Conservation (phyloP, 2,888 invertebrate species). For the Oscheius sp. region DNA sequence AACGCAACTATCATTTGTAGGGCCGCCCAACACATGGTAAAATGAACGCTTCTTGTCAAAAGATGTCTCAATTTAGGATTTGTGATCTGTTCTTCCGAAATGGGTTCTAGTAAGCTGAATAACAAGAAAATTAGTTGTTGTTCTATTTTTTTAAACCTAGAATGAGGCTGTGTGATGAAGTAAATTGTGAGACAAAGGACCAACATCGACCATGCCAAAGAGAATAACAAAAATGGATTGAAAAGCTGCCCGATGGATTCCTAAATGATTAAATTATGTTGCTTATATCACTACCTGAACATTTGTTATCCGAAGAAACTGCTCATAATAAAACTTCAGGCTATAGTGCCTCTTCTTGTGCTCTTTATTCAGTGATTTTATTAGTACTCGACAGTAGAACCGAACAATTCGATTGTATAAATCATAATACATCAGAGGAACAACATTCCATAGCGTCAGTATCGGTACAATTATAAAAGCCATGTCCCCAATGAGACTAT, state of each 20-base stretch:
- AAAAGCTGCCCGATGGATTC: conserved; percentile 63
- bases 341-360: conserved; percentile 58
- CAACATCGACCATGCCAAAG: conserved; percentile 62
- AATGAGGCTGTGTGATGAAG: conserved; percentile 61
- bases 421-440: conserved; percentile 65
- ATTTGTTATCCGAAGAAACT: conserved; percentile 64
- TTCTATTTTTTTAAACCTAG: conserved; percentile 35
- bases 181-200: conserved; percentile 65
- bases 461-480: conserved; percentile 61
- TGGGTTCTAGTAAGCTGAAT: conserved; percentile 57
- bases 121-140: not conserved
- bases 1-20: conserved; percentile 62
- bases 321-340: conserved; percentile 67
- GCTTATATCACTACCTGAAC: conserved; percentile 45
- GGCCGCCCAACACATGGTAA: conserved; percentile 63
- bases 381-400: conserved; percentile 53
- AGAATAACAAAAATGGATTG: conserved; percentile 65
- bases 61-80: conserved; percentile 39
- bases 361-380: conserved; percentile 61
- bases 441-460: conserved; percentile 63
- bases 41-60: conserved; percentile 56
- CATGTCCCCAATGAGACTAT: conserved; percentile 36
- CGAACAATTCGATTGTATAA: conserved; percentile 55
- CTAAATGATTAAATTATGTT: conserved; percentile 31
- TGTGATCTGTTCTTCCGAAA: conserved; percentile 56